Conservation (phyloP, 2,888 invertebrate genomes). For the Thereva nobilitata region DNA sequence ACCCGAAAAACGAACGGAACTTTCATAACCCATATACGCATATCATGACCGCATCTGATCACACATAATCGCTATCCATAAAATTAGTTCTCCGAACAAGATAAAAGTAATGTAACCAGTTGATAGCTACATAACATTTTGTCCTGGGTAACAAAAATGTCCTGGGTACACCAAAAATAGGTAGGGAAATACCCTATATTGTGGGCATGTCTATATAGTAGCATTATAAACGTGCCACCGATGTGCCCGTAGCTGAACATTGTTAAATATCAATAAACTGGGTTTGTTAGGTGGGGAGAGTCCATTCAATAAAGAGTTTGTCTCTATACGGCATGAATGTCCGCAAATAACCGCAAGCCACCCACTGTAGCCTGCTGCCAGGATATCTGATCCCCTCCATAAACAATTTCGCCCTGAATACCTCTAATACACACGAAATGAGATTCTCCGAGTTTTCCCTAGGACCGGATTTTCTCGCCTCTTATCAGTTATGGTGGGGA, state of each 20-base stretch:
- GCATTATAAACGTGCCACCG: background rate
- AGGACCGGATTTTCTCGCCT: conserved; percentile 37
- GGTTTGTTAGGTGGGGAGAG: conserved; percentile 29
- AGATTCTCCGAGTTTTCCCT: conserved; percentile 31
- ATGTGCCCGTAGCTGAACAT: conserved; percentile 25
- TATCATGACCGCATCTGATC: conserved; percentile 25
- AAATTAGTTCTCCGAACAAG: conserved; percentile 39
- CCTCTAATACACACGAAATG: conserved; percentile 41
- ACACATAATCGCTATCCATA: conserved; percentile 37
- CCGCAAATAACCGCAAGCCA: conserved; percentile 25
- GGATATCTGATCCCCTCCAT: conserved; percentile 33
- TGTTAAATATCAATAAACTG: conserved; percentile 41
- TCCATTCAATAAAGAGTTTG: conserved; percentile 37
- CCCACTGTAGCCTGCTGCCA: background rate
- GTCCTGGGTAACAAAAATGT: background rate
- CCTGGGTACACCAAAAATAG: too few relatives aligned
- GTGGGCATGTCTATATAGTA: too few relatives aligned
- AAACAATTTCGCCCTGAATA: conserved; percentile 38
- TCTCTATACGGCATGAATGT: conserved; percentile 17
- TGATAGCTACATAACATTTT: conserved; percentile 29
- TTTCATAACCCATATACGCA: conserved; percentile 1
- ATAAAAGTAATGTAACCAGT: conserved; percentile 38
- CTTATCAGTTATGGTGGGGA: conserved; percentile 32
- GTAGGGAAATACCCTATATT: too few relatives aligned
- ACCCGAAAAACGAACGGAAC: background rate